Evolutionary conservation across 2,797 vertebrate genomes (phyloP).

Genomic region (Esox masquinongy): DNA sequence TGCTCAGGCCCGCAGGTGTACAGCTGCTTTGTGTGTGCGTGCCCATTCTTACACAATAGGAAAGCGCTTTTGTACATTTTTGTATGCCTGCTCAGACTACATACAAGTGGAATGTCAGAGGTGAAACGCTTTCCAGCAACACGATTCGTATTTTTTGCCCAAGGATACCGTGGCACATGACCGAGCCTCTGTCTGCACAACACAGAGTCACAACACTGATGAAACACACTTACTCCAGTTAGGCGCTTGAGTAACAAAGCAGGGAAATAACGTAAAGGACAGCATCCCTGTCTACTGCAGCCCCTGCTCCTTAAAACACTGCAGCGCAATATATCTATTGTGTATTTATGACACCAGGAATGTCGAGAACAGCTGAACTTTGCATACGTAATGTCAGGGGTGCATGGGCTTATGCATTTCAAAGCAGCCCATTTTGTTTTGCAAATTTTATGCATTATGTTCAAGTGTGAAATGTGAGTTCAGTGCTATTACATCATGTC

Average conservation of each 20-base stretch:
- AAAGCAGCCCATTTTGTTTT: conserved; percentile 22
- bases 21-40: conserved; percentile 6
- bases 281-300: conserved; percentile 28
- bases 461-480: conserved; percentile 20
- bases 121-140: conserved; percentile 11
- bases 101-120: conserved; percentile 31
- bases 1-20: conserved; percentile 12
- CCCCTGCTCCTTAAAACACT: conserved; percentile 10
- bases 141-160: conserved; percentile 50
- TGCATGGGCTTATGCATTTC: conserved; percentile 18
- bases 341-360: conserved; percentile 44
- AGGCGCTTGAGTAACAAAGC: conserved; percentile 43
- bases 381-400: conserved; percentile 24
- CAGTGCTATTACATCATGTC: conserved; percentile 29
- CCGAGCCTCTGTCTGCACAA: conserved; percentile 49
- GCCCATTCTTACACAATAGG: not conserved
- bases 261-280: conserved; percentile 42
- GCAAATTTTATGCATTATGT: conserved; percentile 32
- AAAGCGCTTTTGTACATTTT: not conserved
- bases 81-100: conserved; percentile 20
- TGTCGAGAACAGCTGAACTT: conserved; percentile 31
- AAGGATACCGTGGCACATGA: conserved; percentile 42
- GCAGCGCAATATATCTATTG: conserved; percentile 44
- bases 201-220: conserved; percentile 41
- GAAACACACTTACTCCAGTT: conserved; percentile 42